phyloP scores from a whole-genome alignment of 1,140 invertebrate genomes.

The Brachionus rubens region DNA sequence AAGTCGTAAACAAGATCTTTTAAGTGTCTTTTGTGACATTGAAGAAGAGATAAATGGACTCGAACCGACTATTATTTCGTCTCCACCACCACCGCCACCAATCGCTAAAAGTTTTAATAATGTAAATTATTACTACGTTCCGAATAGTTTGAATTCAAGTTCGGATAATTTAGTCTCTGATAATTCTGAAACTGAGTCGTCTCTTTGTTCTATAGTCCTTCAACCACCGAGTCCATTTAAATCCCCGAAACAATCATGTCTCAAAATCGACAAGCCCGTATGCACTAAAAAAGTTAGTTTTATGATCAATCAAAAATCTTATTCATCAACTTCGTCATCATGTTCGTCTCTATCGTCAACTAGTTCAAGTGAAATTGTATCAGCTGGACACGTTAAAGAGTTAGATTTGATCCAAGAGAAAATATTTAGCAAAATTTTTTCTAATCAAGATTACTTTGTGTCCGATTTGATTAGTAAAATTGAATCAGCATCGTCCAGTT shows the following conservation, averaged over 20 bases:
- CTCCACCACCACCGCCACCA: background rate
- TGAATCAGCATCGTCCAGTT: background rate
- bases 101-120: background rate
- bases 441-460: conserved; percentile 28
- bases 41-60: conserved; percentile 25
- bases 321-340: background rate
- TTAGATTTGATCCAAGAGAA: conserved; percentile 18
- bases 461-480: conserved; percentile 23
- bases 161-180: background rate
- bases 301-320: conserved; percentile 5
- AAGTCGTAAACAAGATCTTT: background rate
- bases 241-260: background rate
- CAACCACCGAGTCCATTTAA: conserved; percentile 38
- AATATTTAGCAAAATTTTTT: conserved; percentile 30
- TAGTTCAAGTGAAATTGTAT: background rate
- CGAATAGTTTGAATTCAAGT: conserved; percentile 22
- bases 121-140: conserved; percentile 5
- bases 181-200: conserved; percentile 1
- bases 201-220: background rate
- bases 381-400: background rate
- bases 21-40: background rate
- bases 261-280: background rate
- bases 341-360: too few relatives aligned
- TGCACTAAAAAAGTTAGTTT: conserved; percentile 21
- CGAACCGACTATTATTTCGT: background rate